A percentile compares a stretch with the other conserved stretches of the same genome.
Conservation (phyloP, 2,888 invertebrate genomes). For the Nephrotoma guestfalica region DNA sequence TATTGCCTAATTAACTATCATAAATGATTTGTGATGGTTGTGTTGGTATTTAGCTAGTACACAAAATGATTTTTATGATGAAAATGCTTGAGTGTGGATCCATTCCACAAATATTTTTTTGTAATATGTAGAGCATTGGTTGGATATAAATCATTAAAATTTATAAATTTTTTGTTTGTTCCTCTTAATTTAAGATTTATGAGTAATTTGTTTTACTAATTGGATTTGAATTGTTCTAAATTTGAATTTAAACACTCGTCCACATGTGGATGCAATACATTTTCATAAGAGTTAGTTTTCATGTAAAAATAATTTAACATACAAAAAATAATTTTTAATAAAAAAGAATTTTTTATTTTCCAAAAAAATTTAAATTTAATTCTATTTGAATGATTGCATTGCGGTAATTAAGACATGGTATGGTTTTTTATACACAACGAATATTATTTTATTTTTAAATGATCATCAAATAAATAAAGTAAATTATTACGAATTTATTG, state of each 20-base stretch:
- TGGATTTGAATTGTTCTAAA: not conserved
- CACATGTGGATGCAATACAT: not conserved
- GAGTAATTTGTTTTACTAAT: not conserved
- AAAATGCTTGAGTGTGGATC: not conserved
- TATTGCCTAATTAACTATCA: conserved; percentile 3
- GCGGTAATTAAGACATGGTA: not conserved
- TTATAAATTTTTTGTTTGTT: not conserved
- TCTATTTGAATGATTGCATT: not conserved
- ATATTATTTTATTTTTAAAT: not conserved
- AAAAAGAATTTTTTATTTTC: not conserved
- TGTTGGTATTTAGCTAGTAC: not conserved
- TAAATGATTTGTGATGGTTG: not conserved
- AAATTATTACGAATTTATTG: not conserved
- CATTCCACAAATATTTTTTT: not conserved
- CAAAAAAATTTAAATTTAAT: not conserved
- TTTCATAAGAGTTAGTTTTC: not conserved
- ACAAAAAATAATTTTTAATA: not conserved
- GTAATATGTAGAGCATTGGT: not conserved
- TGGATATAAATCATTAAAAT: not conserved
- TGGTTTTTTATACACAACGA: not conserved
- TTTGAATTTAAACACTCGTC: not conserved
- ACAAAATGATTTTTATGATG: not conserved
- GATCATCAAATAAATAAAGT: not conserved
- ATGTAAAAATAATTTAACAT: not conserved
- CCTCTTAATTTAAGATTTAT: not conserved